phyloP scores from a whole-genome alignment of 2,888 invertebrate genomes.

The Troilus luridus region DNA sequence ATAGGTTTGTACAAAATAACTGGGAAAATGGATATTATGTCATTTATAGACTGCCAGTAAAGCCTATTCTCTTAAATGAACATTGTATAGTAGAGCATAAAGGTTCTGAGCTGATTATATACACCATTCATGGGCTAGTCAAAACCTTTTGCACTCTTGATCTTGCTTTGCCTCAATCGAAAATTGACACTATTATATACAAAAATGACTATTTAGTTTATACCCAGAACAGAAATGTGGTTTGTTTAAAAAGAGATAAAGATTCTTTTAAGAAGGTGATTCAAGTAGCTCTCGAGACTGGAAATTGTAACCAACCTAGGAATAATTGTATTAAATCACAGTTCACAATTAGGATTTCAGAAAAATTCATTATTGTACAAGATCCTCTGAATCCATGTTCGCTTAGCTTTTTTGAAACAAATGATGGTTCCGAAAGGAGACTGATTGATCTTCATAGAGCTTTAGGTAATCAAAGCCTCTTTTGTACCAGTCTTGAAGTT shows the following conservation, averaged over 20 bases:
- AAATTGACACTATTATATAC: conserved; percentile 41
- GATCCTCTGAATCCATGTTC: conserved; percentile 30
- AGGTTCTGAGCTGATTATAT: conserved; percentile 7
- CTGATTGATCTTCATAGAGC: conserved; percentile 49
- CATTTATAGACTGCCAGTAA: not conserved
- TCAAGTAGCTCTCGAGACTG: not conserved
- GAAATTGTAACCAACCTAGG: conserved; percentile 36
- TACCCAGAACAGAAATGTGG: conserved; percentile 30
- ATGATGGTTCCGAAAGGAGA: not conserved
- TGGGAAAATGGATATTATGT: conserved; percentile 61
- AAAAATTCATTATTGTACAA: conserved; percentile 43
- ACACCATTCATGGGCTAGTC: conserved; percentile 3
- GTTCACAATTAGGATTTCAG: conserved; percentile 19
- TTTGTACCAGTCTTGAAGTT: conserved; percentile 41
- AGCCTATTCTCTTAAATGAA: conserved; percentile 41
- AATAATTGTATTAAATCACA: conserved; percentile 31
- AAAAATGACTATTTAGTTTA: conserved; percentile 48
- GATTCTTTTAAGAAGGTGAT: conserved; percentile 1
- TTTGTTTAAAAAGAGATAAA: conserved; percentile 33
- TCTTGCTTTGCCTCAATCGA: conserved; percentile 19
- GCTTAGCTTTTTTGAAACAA: conserved; percentile 35
- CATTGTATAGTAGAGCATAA: conserved; percentile 38
- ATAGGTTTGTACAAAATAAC: conserved; percentile 59
- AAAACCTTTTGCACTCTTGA: conserved; percentile 14
- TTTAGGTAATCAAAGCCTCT: conserved; percentile 45